Conservation (phyloP, 1,140 invertebrate genomes). For the Atta cephalotes region DNA sequence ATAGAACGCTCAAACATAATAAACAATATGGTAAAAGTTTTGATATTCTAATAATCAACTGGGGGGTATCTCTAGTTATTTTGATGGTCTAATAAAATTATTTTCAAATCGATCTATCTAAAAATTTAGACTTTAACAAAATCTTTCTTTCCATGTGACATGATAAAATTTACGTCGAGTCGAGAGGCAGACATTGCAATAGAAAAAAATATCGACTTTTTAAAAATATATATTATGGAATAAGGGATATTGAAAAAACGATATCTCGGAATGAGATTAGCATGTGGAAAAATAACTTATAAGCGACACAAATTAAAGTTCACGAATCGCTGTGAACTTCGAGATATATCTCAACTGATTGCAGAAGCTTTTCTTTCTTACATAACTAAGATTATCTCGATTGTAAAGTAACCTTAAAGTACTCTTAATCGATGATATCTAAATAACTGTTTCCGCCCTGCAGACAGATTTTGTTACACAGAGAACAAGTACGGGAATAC, state of each 20-base stretch:
- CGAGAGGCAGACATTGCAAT: too few species aligned
- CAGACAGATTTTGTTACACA: background rate
- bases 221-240: background rate
- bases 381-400: background rate
- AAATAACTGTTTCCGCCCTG: background rate
- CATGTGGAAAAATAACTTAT: background rate
- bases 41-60: too few species aligned
- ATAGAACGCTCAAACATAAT: too few species aligned
- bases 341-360: background rate
- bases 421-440: background rate
- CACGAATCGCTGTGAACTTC: background rate
- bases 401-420: background rate
- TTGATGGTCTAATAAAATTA: too few species aligned
- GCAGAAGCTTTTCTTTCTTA: background rate
- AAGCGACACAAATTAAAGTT: constrained; percentile 14
- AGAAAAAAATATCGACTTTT: background rate
- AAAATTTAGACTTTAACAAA: too few species aligned
- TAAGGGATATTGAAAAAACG: constrained; percentile 11
- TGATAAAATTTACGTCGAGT: background rate
- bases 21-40: too few species aligned
- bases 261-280: background rate
- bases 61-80: too few species aligned
- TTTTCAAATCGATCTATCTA: too few species aligned
- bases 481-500: background rate
- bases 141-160: too few species aligned